Percentiles rank a stretch among this genome's conserved stretches.
Evolutionary conservation across 1,140 invertebrate species (phyloP).

Genomic region (Hormaphis cornu): DNA sequence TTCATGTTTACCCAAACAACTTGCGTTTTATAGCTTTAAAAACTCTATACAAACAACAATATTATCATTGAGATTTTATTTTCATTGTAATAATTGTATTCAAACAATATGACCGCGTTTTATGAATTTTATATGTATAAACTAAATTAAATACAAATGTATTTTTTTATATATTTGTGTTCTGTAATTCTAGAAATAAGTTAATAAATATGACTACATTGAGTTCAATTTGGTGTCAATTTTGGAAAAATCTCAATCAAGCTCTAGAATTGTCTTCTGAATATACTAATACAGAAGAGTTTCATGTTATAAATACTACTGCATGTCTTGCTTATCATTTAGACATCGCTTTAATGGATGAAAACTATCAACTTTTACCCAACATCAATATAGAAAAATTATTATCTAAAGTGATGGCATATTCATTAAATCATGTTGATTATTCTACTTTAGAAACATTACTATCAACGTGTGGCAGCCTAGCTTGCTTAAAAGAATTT

Average conservation of each 20-base stretch:
- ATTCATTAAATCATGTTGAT: not conserved
- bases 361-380: not conserved
- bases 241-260: not conserved
- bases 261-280: not conserved
- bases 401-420: not conserved
- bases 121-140: too few relatives aligned
- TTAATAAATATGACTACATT: not conserved
- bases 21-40: too few relatives aligned
- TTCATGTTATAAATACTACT: not conserved
- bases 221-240: constrained; percentile 9
- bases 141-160: too few relatives aligned
- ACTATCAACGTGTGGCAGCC: not conserved
- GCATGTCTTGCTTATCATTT: not conserved
- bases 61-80: too few relatives aligned
- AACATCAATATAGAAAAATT: constrained; percentile 4
- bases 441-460: not conserved
- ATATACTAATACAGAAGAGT: not conserved
- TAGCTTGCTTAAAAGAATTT: constrained; percentile 5
- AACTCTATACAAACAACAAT: too few relatives aligned
- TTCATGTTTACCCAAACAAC: too few relatives aligned
- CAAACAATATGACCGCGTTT: too few relatives aligned
- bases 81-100: too few relatives aligned
- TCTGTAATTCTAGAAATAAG: not conserved
- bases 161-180: not conserved
- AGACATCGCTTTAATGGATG: not conserved